These are phyloP conservation scores for Coelinius sp. DNA, from an alignment of 2,888 invertebrate species.

Conservation along the genomic window DNA sequence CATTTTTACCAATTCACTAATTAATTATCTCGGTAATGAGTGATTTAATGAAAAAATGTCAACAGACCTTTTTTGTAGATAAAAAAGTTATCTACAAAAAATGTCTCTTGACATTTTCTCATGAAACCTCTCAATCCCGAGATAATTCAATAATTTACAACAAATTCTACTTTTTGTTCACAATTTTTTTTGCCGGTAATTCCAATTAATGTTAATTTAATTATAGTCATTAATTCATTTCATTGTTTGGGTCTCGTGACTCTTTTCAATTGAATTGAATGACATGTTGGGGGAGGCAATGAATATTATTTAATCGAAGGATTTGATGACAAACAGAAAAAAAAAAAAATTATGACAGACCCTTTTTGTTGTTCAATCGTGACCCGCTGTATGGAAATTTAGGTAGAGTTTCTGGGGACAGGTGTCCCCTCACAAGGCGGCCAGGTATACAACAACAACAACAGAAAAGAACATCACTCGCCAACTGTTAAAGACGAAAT, in stretches of 20 bases:
- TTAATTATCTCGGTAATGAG: too few relatives aligned
- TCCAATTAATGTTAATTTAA: neutral
- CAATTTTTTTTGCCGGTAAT: neutral
- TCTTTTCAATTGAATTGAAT: neutral
- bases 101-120: too few relatives aligned
- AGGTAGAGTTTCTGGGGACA: constrained; percentile 44
- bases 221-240: neutral
- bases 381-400: constrained; percentile 45
- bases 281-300: neutral
- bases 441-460: neutral
- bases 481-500: neutral
- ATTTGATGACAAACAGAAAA: constrained; percentile 19
- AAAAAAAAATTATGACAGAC: too few relatives aligned
- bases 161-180: too few relatives aligned
- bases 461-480: constrained; percentile 4
- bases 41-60: too few relatives aligned
- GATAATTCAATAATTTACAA: too few relatives aligned
- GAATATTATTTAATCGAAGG: neutral
- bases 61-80: too few relatives aligned
- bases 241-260: neutral
- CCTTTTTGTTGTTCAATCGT: neutral
- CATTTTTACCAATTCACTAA: too few relatives aligned
- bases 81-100: too few relatives aligned
- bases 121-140: too few relatives aligned
- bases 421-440: constrained; percentile 30